A percentile compares a stretch with the other conserved stretches of the same genome.
Evolutionary conservation across 1,140 invertebrate genomes (phyloP).

Genomic region (Calephelis virginiensis): DNA sequence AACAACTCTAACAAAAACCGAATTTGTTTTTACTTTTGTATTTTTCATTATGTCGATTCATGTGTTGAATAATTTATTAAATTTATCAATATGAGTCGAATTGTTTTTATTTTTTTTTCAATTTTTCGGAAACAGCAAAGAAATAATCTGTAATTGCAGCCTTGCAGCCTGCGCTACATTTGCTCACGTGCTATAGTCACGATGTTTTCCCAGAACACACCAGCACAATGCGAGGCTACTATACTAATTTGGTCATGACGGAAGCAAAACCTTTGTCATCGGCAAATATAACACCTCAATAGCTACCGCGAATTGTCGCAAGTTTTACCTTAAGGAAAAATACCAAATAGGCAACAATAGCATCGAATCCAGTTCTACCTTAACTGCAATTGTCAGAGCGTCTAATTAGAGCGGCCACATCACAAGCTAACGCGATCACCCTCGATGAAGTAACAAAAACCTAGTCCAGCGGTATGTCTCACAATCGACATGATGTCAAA

Average conservation of each 20-base stretch:
- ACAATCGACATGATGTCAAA: conserved; percentile 74
- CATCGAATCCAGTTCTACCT: neutral
- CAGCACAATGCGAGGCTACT: conserved; percentile 47
- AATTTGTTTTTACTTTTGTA: conserved; percentile 32
- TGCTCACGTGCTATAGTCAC: conserved; percentile 48
- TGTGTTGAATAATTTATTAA: no score
- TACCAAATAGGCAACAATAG: conserved; percentile 16
- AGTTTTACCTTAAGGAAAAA: conserved; percentile 36
- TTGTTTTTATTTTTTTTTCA: neutral
- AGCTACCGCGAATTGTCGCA: conserved; percentile 42
- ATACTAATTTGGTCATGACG: conserved; percentile 51
- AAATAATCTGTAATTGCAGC: no score
- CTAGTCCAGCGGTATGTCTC: conserved; percentile 64
- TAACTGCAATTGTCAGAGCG: conserved; percentile 1
- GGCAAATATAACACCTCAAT: conserved; percentile 22
- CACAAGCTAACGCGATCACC: conserved; percentile 67
- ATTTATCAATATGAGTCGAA: no score
- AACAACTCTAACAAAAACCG: neutral
- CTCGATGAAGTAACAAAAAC: conserved; percentile 53
- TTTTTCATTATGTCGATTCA: neutral
- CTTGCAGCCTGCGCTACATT: conserved; percentile 30
- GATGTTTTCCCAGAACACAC: conserved; percentile 40
- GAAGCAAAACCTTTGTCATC: conserved; percentile 45
- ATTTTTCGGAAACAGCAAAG: no score
- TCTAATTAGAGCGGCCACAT: conserved; percentile 64